These are phyloP conservation scores for Syngnathus acus DNA, from an alignment of 2,797 vertebrate species.

Conservation along the genomic window DNA sequence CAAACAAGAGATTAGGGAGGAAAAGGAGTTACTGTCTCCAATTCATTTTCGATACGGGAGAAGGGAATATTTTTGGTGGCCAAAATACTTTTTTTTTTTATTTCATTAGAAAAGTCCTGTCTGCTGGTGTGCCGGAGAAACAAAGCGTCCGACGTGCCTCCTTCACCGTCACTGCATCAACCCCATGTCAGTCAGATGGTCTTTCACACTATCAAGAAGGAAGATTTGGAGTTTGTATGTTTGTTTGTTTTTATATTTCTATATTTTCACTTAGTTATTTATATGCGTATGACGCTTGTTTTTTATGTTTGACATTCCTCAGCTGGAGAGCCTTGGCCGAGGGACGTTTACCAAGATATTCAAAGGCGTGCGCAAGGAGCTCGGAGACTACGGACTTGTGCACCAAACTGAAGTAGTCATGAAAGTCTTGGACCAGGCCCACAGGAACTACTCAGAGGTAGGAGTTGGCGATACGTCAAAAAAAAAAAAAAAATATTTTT, in stretches of 20 bases:
- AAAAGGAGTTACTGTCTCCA: no score
- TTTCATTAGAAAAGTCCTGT: constrained; percentile 84
- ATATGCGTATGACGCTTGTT: background rate
- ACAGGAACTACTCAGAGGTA: constrained; percentile 93
- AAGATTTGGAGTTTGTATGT: constrained; percentile 90
- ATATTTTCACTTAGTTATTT: background rate
- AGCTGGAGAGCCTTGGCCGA: constrained; percentile 91
- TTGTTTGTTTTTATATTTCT: background rate
- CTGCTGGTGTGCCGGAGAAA: constrained; percentile 88
- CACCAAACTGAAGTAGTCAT: constrained; percentile 91
- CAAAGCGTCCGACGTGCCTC: constrained; percentile 75
- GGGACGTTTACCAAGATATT: constrained; percentile 96
- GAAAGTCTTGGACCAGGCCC: constrained; percentile 88
- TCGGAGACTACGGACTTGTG: constrained; percentile 84
- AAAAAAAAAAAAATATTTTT: no score
- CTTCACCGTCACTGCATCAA: constrained; percentile 78
- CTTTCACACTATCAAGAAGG: constrained; percentile 96
- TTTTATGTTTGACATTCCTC: constrained; percentile 1
- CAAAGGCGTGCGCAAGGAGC: constrained; percentile 87
- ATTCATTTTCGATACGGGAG: no score
- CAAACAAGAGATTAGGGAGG: no score
- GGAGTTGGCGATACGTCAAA: no score
- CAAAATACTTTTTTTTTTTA: background rate
- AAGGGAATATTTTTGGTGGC: no score
- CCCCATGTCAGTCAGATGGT: constrained; percentile 95